These are phyloP conservation scores for Rostratula benghalensis DNA, from an alignment of 2,113 vertebrate genomes.

Conservation along the genomic window DNA sequence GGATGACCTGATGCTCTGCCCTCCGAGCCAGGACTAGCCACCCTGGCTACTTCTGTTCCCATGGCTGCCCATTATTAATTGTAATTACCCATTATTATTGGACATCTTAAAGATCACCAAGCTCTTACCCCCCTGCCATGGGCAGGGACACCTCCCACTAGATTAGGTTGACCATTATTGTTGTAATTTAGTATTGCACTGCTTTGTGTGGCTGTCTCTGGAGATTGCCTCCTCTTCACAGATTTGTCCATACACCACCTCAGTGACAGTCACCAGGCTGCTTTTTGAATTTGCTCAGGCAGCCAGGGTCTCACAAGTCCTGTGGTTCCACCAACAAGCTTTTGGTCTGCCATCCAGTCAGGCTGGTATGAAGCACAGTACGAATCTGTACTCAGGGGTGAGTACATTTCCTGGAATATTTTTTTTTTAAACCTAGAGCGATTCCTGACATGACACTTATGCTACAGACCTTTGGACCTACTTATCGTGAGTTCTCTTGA, in stretches of 20 bases:
- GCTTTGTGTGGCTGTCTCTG: background rate
- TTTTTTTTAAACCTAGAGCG: background rate
- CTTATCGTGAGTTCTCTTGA: background rate
- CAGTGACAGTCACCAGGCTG: background rate
- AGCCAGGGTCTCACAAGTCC: background rate
- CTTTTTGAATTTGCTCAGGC: background rate
- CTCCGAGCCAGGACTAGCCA: background rate
- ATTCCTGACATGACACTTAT: background rate
- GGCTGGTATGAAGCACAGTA: background rate
- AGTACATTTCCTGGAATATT: background rate
- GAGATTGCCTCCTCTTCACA: background rate
- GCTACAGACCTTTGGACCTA: background rate
- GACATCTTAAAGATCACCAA: too few relatives aligned
- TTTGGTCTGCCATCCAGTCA: background rate
- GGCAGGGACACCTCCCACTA: too few relatives aligned
- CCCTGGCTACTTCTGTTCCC: background rate
- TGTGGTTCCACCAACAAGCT: background rate
- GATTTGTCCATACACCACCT: accelerated
- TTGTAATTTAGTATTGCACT: background rate
- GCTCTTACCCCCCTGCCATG: too few relatives aligned
- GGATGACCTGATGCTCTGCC: background rate
- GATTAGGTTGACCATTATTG: background rate
- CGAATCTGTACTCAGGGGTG: background rate
- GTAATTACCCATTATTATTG: background rate
- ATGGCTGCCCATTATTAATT: background rate